Conservation (phyloP, 2,797 vertebrate genomes). For the Bucorvus abyssinicus region DNA sequence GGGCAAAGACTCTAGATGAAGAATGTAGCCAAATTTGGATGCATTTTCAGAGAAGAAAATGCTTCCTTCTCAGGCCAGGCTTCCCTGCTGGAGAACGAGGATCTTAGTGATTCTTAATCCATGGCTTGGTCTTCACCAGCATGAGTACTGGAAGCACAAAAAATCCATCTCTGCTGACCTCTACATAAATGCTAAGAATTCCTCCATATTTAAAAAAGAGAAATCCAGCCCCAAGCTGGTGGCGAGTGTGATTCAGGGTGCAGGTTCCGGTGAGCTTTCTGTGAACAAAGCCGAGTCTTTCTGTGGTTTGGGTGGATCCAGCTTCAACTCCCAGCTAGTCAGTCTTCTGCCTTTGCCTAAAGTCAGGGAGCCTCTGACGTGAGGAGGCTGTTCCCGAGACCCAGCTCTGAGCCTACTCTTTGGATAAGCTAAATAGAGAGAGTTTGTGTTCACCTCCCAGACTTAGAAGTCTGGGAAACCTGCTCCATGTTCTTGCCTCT, state of each 20-base stretch:
- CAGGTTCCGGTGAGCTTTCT: not conserved
- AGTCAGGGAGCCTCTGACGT: not conserved
- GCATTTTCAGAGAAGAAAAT: not conserved
- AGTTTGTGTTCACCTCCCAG: not conserved
- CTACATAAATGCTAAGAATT: not conserved
- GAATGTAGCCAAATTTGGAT: not conserved
- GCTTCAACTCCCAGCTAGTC: not conserved
- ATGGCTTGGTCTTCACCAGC: not conserved
- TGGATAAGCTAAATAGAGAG: not conserved
- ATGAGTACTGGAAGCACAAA: not conserved
- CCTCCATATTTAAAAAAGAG: not conserved
- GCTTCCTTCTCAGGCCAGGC: not conserved
- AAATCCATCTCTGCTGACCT: not conserved
- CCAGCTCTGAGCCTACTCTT: not conserved
- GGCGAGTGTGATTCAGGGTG: accelerated
- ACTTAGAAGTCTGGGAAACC: not conserved
- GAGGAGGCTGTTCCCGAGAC: not conserved
- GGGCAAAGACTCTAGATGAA: not conserved
- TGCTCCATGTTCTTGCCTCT: not conserved
- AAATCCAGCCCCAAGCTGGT: not conserved
- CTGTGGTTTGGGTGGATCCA: not conserved
- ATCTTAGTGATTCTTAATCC: not conserved
- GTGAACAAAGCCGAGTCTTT: not conserved
- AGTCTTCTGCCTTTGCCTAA: not conserved
- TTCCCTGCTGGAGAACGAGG: not conserved